Percentiles rank a stretch among this genome's conserved stretches.
Conservation (phyloP, 2,797 vertebrate genomes). For the Myripristis jacobus region DNA sequence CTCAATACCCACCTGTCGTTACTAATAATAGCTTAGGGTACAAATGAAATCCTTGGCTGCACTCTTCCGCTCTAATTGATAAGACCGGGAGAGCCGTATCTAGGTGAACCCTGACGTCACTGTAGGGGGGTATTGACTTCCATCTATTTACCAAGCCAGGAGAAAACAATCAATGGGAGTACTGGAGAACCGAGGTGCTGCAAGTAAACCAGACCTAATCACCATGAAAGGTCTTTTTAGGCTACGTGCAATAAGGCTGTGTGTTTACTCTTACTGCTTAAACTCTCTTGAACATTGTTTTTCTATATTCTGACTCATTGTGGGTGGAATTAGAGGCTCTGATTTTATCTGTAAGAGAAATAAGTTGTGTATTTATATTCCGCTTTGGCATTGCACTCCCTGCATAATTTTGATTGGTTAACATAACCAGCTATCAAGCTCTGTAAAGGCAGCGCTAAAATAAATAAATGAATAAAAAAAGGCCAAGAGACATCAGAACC, state of each 20-base stretch:
- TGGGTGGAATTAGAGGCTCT: background rate
- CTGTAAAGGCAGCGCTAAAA: too few species aligned
- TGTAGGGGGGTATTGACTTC: conserved; percentile 61
- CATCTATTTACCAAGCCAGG: conserved; percentile 64
- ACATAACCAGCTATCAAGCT: too few species aligned
- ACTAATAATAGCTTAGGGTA: conserved; percentile 73
- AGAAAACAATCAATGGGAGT: conserved; percentile 73
- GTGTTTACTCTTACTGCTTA: background rate
- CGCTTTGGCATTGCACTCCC: too few species aligned
- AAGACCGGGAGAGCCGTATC: conserved; percentile 56
- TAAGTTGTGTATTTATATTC: too few species aligned
- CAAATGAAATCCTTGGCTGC: conserved; percentile 70
- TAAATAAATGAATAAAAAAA: too few species aligned
- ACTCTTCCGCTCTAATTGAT: conserved; percentile 68
- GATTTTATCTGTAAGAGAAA: background rate
- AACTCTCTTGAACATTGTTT: conserved; percentile 24
- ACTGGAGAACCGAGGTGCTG: conserved; percentile 39
- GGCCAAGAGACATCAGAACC: too few species aligned
- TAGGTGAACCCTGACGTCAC: conserved; percentile 71
- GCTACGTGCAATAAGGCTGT: conserved; percentile 11
- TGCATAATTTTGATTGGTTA: too few species aligned
- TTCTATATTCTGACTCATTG: background rate
- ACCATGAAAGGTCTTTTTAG: conserved; percentile 42
- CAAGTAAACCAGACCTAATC: conserved; percentile 65
- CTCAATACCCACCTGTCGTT: conserved; percentile 79